A percentile compares a stretch with the other conserved stretches of the same genome.
Conservation (phyloP, 1,140 invertebrate species). For the Diploscapter pachys region DNA sequence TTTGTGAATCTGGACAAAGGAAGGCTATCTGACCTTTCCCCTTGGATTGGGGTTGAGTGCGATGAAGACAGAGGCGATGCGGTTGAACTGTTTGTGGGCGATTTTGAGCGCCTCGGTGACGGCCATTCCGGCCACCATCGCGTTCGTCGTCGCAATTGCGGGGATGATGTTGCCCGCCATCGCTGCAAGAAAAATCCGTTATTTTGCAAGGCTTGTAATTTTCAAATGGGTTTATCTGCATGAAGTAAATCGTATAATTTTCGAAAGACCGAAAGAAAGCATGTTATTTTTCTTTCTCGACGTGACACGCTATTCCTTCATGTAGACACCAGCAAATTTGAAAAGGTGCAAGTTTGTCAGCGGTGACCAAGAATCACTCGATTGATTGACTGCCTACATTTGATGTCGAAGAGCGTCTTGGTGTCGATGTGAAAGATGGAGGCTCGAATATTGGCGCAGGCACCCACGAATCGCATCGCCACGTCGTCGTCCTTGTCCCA, state of each 20-base stretch:
- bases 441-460: slow-evolving; percentile 85
- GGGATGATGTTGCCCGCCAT: slow-evolving; percentile 97
- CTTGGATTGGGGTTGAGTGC: slow-evolving; percentile 62
- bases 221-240: not conserved
- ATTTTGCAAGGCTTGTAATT: not conserved
- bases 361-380: too few relatives aligned
- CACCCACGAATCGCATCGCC: slow-evolving; percentile 91
- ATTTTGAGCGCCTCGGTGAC: slow-evolving; percentile 82
- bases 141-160: slow-evolving; percentile 96
- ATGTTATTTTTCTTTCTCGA: too few relatives aligned
- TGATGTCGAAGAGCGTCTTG: slow-evolving; percentile 87
- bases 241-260: too few relatives aligned
- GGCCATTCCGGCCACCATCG: slow-evolving; percentile 88
- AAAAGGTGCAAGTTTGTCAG: too few relatives aligned
- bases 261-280: too few relatives aligned
- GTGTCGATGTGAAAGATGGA: slow-evolving; percentile 82
- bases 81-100: slow-evolving; percentile 63
- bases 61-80: slow-evolving; percentile 62
- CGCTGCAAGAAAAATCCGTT: slow-evolving; percentile 65
- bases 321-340: too few relatives aligned
- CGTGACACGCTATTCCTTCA: too few relatives aligned
- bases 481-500: slow-evolving; percentile 96
- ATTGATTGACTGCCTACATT: slow-evolving; percentile 70
- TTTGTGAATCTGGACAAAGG: not conserved
- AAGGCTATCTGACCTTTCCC: slow-evolving; percentile 59